A percentile compares a stretch with the other conserved stretches of the same genome.
Conservation (phyloP, 2,797 vertebrate genomes). For the Tragopan temminckii region DNA sequence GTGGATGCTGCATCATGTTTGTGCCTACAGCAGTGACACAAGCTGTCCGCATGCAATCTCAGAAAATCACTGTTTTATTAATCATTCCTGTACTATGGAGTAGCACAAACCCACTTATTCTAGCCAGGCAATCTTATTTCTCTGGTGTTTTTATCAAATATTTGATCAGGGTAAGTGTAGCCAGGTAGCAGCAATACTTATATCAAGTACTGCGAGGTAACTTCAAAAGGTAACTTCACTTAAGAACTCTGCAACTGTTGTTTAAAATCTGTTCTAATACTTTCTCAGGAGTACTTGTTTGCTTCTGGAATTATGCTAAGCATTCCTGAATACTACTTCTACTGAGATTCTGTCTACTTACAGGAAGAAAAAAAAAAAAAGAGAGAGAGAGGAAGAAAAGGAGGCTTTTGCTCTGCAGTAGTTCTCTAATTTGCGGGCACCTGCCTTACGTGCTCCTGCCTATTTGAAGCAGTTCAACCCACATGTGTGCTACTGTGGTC, state of each 20-base stretch:
- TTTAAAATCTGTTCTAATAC: slow-evolving; percentile 51
- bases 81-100: background rate
- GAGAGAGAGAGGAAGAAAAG: background rate
- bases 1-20: background rate
- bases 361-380: background rate
- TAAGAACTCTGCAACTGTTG: slow-evolving; percentile 28
- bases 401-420: background rate
- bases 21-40: background rate
- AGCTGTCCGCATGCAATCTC: background rate
- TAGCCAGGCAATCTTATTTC: background rate
- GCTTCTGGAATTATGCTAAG: slow-evolving; percentile 34
- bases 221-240: background rate
- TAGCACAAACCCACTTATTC: background rate
- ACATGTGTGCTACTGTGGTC: background rate
- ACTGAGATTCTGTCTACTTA: background rate
- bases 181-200: background rate
- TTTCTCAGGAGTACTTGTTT: slow-evolving; percentile 40
- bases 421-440: background rate
- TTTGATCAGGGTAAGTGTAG: background rate
- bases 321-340: background rate
- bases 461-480: background rate
- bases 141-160: slow-evolving; percentile 13
- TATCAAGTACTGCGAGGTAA: background rate
- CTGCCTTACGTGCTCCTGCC: background rate
- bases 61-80: background rate